Base-by-base conservation (phyloP, 2,888 invertebrate genomes). In the Oxyscelio sp. region DNA sequence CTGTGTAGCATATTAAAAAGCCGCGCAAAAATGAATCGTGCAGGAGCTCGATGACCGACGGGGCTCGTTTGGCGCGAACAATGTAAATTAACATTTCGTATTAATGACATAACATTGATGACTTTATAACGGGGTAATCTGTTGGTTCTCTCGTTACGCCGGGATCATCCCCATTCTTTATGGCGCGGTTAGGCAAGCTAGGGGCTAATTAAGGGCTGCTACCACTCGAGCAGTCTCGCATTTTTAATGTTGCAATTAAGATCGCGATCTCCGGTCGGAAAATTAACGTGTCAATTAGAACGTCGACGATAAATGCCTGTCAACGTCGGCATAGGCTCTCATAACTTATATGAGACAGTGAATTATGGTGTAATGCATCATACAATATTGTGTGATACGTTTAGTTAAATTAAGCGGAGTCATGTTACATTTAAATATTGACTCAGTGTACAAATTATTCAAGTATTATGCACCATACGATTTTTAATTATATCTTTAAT, bases 271-370 rank as follows among this genome's bases (percentile, higher is more conserved):
- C 71, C 71, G 82, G 78, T 85, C 87, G 87, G 87, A 84, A 90
- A 90, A 92, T 91, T 90, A 91, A 92, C 89, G 92, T 91, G 91
- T 92, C 91, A 92, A 93, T 93, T 93, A 92, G 88, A 85, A 84
- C 82, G 45, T 74, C 84, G 87, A 90, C 89, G 91, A 92, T 92
- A 90, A 91, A 92, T 88, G 90, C 90, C 90, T 89, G 92, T 92
- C 92, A 91, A 91, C 89, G 83, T 82, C 82, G 77, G 84, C 88
- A 81, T 81, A 80, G 83, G 38, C 84, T 83, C 78, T 74, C 87
- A 88, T 89, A 88, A 90, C 85, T 89, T 90, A 88, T 87, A 86
- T 71, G 71, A 85, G 87, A 87, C 88, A 85, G 87, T 92, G 90
- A 92, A 91, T 92, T 92, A 92, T 89, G 87, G 89, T 83, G 85